phyloP scores from a whole-genome alignment of 2,888 invertebrate genomes.

The Coronaproctus castanopsis region DNA sequence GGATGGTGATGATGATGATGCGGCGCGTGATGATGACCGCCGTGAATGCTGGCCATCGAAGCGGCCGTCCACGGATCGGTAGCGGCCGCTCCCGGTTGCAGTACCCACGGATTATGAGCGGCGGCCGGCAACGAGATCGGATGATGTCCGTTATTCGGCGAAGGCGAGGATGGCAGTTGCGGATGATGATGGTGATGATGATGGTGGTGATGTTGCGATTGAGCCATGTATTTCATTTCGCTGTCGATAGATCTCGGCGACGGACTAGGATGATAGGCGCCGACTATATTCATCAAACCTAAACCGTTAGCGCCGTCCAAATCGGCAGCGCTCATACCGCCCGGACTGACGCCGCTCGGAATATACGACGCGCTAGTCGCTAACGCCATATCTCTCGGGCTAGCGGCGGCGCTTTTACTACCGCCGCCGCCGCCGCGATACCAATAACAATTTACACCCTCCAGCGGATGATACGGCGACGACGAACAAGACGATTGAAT shows the following conservation, averaged over 20 bases:
- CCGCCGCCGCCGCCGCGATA: not conserved
- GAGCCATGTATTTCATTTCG: constrained; percentile 80
- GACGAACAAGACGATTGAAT: too few relatives aligned
- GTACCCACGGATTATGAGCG: constrained; percentile 59
- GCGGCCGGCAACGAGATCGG: constrained; percentile 34
- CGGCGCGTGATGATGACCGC: constrained; percentile 42
- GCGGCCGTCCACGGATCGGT: constrained; percentile 55
- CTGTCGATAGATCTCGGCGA: constrained; percentile 70
- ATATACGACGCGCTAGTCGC: constrained; percentile 86
- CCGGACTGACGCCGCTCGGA: constrained; percentile 37
- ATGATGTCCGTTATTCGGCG: constrained; percentile 34
- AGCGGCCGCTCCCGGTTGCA: constrained; percentile 46
- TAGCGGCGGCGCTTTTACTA: not conserved
- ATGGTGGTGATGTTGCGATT: constrained; percentile 60
- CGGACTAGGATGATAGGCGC: constrained; percentile 46
- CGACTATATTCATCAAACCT: constrained; percentile 27
- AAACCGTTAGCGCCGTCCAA: constrained; percentile 35
- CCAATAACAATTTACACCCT: not conserved
- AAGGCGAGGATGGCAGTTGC: constrained; percentile 45
- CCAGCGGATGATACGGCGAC: too few relatives aligned
- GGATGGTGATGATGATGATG: constrained; percentile 46
- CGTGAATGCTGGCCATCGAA: constrained; percentile 41
- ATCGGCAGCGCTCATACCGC: constrained; percentile 47
- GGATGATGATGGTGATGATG: constrained; percentile 48
- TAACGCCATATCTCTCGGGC: constrained; percentile 21